These are phyloP conservation scores for Limnephilus marmoratus DNA, from an alignment of 2,888 invertebrate species.

Conservation along the genomic window DNA sequence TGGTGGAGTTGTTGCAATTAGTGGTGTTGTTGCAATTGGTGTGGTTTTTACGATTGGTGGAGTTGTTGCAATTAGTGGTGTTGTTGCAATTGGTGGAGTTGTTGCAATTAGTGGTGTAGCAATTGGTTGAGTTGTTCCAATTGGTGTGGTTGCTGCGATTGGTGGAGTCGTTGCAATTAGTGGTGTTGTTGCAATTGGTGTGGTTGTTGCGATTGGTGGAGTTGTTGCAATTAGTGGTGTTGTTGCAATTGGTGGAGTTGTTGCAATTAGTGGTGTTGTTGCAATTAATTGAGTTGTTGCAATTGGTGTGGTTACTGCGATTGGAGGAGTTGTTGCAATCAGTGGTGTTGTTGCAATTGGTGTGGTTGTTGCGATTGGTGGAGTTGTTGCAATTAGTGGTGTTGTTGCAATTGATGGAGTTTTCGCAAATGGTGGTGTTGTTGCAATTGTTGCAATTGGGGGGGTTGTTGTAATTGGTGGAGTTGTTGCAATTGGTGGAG, in stretches of 20 bases:
- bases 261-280: not conserved
- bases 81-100: not conserved
- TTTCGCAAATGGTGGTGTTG: too few species aligned
- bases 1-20: too few species aligned
- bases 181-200: too few species aligned
- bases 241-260: not conserved
- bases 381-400: too few species aligned
- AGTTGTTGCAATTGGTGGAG: too few species aligned
- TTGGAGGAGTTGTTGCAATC: not conserved
- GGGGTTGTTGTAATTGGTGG: too few species aligned
- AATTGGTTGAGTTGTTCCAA: not conserved
- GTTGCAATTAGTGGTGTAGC: too few species aligned
- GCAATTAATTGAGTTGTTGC: not conserved
- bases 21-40: not conserved
- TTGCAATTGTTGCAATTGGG: too few species aligned
- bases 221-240: not conserved
- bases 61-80: not conserved
- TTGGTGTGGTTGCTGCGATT: not conserved
- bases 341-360: too few species aligned
- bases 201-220: too few species aligned
- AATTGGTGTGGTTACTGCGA: not conserved
- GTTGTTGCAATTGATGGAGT: too few species aligned
- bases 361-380: too few species aligned
- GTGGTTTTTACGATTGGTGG: not conserved
- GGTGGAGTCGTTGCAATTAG: not conserved